Conservation (phyloP, 2,888 invertebrate genomes). For the Macrosiphum euphorbiae region DNA sequence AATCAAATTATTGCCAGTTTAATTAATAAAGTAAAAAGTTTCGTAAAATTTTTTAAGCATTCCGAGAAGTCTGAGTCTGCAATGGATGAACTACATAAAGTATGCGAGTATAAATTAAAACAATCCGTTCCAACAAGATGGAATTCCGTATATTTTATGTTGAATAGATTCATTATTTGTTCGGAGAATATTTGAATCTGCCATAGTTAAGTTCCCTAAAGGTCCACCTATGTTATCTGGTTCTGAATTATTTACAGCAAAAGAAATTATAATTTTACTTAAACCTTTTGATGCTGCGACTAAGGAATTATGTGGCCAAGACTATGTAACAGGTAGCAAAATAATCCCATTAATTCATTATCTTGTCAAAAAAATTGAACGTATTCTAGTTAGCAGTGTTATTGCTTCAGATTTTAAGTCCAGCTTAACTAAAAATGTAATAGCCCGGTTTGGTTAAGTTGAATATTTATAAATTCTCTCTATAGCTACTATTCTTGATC, state of each 20-base stretch:
- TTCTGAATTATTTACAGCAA: too few species aligned
- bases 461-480: neutral
- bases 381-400: too few species aligned
- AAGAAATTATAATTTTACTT: too few species aligned
- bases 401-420: too few species aligned
- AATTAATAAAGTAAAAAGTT: neutral
- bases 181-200: neutral
- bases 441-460: too few species aligned
- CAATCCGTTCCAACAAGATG: neutral
- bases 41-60: neutral
- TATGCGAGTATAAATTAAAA: neutral
- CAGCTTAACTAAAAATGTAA: too few species aligned
- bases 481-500: neutral
- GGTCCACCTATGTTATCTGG: neutral
- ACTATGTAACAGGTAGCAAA: too few species aligned
- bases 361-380: too few species aligned
- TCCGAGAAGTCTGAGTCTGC: neutral
- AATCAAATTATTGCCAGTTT: too few species aligned
- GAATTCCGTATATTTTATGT: conserved; percentile 3
- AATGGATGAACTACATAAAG: neutral
- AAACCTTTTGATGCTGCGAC: too few species aligned
- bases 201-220: neutral
- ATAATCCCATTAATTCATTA: too few species aligned
- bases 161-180: neutral
- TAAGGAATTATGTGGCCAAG: too few species aligned